phyloP scores from a whole-genome alignment of 2,113 vertebrate genomes.

The Paracanthobrama guichenoti region DNA sequence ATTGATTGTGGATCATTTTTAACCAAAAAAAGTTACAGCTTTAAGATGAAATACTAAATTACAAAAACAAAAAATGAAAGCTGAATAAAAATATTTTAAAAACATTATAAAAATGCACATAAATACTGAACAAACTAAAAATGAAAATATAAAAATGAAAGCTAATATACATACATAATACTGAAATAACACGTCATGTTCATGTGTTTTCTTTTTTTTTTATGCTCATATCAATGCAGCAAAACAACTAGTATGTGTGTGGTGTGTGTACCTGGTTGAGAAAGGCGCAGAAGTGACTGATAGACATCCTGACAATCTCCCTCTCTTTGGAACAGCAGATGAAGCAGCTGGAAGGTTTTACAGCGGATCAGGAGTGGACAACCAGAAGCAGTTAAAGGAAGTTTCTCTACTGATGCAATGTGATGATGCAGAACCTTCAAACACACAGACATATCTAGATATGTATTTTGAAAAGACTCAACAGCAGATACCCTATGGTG shows the following conservation, averaged over 20 bases:
- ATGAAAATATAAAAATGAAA: neutral
- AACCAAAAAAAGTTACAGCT: no score
- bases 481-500: no score
- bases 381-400: conserved; percentile 69
- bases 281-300: conserved; percentile 79
- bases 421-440: conserved; percentile 80
- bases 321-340: conserved; percentile 78
- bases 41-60: neutral
- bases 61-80: neutral
- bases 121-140: neutral
- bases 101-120: neutral
- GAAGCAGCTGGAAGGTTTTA: conserved; percentile 78
- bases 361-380: conserved; percentile 77
- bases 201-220: neutral
- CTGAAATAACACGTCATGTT: neutral
- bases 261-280: conserved; percentile 74
- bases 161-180: neutral
- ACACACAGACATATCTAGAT: conserved; percentile 11
- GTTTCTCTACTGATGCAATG: conserved; percentile 77
- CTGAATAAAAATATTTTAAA: neutral
- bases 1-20: no score
- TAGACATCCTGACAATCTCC: conserved; percentile 78
- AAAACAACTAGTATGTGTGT: neutral
- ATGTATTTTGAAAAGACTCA: neutral
- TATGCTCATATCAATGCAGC: neutral